Evolutionary conservation across 2,797 vertebrate species (phyloP), one percentile per base, ranked within the genome.

Genomic region (Epinephelus awoara): DNA sequence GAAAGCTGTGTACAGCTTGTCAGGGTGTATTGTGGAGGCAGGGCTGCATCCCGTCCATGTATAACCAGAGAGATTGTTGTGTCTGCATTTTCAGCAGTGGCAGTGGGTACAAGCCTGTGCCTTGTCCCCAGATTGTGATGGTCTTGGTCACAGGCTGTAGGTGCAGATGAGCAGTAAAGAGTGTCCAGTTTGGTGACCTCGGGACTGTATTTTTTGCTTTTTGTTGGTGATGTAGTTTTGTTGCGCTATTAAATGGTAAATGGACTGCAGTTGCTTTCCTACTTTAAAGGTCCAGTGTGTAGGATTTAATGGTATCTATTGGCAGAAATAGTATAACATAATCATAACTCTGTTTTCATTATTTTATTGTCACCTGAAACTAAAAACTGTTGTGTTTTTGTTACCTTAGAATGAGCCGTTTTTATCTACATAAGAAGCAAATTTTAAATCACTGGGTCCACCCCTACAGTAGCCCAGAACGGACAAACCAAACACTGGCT

Each of bases 171-270:
- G 44, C 29, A 52, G 5, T 29, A 9, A 55, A 49, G 12, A 44
- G 52, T 21, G 42, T 67, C 34, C 25, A 34, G 23, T 61, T 52
- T 71, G 19, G 29, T 38, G 62, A 67, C 40, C 29, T 74, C 52
- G 12, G 55, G 21, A 42, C 25, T 42, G 29, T 46, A 58, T 46
- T 3, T 27, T 34, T 61, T 51, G 29, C 34, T 62, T 56, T 59
- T 69, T 69, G 34, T 52, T 55, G 38, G 42, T 63, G 40, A 18
- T 56, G 25, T 29, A 69, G 8, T 58, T 50, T 25, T 40, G 46
- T 67, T 44, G 23, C 38, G 34, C n/a, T 34, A 21, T 29, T 27
- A 42, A 56, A 58, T 47, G 46, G 46, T 47, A 17, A 7, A 47
- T 17, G 5, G 5, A 47, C 17, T 47, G 46, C 14, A 47, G 4